These are phyloP conservation scores for Anodontia alba DNA, from an alignment of 2,888 invertebrate genomes.

Conservation along the genomic window DNA sequence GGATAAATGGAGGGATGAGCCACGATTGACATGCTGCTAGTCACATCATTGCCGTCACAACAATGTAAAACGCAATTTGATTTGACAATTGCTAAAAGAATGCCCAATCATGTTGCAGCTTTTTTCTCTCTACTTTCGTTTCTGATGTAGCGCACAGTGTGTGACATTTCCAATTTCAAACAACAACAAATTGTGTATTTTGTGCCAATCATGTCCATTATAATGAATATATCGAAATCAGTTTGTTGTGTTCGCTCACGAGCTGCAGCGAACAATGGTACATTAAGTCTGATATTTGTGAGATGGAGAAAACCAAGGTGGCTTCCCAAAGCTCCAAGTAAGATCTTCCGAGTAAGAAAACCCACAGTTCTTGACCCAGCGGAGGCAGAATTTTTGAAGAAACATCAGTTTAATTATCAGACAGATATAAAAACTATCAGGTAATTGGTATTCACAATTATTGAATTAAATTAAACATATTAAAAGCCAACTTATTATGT, in stretches of 20 bases:
- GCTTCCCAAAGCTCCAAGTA: constrained; percentile 74
- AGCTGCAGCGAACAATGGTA: background rate
- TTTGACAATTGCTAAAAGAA: background rate
- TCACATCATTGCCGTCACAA: too few species aligned
- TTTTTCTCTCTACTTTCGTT: background rate
- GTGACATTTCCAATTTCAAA: too few species aligned
- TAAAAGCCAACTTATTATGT: too few species aligned
- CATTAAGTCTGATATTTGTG: constrained; percentile 56
- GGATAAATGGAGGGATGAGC: too few species aligned
- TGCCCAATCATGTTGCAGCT: background rate
- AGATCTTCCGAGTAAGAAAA: constrained; percentile 74
- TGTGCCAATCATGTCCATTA: background rate
- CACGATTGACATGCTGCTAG: too few species aligned
- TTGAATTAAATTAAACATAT: too few species aligned
- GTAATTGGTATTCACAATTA: too few species aligned
- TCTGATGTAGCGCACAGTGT: too few species aligned
- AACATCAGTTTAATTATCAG: constrained; percentile 62
- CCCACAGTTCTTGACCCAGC: constrained; percentile 70
- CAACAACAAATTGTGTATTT: too few species aligned
- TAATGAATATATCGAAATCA: background rate
- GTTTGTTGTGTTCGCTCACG: background rate
- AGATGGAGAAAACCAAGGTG: constrained; percentile 79
- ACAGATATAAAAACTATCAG: constrained; percentile 65
- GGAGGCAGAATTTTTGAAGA: constrained; percentile 64
- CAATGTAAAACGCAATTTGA: background rate